Percentiles rank a stretch among this genome's conserved stretches.
Conservation (phyloP, 2,113 vertebrate genomes). For the Rhynchomys soricoides region DNA sequence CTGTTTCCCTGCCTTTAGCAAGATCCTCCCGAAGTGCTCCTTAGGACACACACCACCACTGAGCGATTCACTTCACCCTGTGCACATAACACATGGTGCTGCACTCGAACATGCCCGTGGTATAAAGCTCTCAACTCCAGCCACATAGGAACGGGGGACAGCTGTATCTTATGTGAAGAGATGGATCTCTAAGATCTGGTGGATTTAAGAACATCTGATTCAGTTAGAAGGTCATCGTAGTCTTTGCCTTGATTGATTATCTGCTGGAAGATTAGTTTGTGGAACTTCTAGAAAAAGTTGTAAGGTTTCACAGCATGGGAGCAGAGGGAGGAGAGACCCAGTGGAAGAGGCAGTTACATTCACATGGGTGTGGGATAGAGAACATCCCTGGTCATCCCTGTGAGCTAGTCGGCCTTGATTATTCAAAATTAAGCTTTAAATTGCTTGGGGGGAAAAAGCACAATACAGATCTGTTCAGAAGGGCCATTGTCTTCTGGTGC, state of each 20-base stretch:
- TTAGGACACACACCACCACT: slow-evolving; percentile 29
- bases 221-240: background rate
- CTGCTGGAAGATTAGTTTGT: slow-evolving; percentile 40
- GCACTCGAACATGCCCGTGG: background rate
- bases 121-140: slow-evolving; percentile 21
- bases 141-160: background rate
- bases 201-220: background rate
- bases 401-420: background rate
- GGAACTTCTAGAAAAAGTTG: slow-evolving; percentile 17
- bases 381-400: background rate
- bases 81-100: slow-evolving; percentile 59
- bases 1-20: slow-evolving; percentile 54
- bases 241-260: slow-evolving; percentile 67
- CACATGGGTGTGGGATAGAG: background rate
- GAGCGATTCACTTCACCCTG: slow-evolving; percentile 46
- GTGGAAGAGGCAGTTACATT: background rate
- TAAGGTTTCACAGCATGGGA: background rate
- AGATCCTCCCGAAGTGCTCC: background rate
- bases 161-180: slow-evolving; percentile 1
- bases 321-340: background rate
- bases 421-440: background rate
- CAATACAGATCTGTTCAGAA: slow-evolving; percentile 43
- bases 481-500: slow-evolving; percentile 67
- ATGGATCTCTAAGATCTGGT: background rate
- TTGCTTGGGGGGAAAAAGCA: slow-evolving; percentile 55